Base-by-base conservation (phyloP, 2,797 vertebrate genomes). In the Intellagama lesueurii region DNA sequence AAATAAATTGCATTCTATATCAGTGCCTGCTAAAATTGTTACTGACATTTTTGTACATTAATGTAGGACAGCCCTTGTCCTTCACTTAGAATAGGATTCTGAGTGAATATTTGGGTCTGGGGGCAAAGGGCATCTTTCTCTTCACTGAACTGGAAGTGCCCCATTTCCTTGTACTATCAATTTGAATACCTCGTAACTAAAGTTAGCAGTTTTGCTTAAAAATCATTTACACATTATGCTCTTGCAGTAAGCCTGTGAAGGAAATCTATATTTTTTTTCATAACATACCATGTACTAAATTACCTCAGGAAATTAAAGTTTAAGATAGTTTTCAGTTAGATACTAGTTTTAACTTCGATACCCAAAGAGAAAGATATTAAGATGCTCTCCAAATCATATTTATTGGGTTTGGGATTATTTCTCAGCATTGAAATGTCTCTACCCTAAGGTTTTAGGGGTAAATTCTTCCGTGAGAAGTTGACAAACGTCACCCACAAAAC, bases 191-290 rank as follows among this genome's bases (percentile, higher is more conserved):
- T 93, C 11, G 56, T 92, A 40, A 79, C 76, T 90, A 75, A 91
- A 94, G 80, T 90, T 89, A 87, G 84, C 90, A 91, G 35, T 77
- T 87, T 72, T 90, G 90, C 82, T 93, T 95, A 91, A 89, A 92
- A 94, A 92, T 89, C 88, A 85, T 40, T 86, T 88, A 60, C 68
- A 90, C n/a, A 14, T 86, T 88, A 91, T 88, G 68, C 77, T 83
- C 90, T 40, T 90, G 85, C 68, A 89, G 77, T 78, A 86, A 94
- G 40, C 83, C 72, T 64, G 88, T 90, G 68, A 83, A 84, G 52
- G 52, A 93, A 92, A 95, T 83, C 83, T 87, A 2, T 88, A 91
- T 86, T 91, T 84, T 77, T 77, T 88, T 56, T 56, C 52, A 56
- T 56, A 56, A 93, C 92, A 64, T 86, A 78, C 28, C 76, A 17